Conservation (phyloP, 2,113 vertebrate species). For the Sturnus vulgaris region DNA sequence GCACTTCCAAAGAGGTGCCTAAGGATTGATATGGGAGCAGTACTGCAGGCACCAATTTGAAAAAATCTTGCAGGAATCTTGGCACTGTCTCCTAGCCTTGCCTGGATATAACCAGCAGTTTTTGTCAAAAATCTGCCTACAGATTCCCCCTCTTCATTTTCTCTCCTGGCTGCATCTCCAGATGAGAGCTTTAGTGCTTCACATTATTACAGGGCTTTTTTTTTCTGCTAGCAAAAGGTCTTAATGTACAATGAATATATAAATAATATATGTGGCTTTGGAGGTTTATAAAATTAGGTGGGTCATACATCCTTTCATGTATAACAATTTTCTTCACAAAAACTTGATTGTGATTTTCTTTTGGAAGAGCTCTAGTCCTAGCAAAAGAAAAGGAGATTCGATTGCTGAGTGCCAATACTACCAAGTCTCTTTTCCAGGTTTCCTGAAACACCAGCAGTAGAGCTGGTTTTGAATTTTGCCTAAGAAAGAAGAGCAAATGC, state of each 20-base stretch:
- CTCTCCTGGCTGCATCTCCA: background rate
- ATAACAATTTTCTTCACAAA: background rate
- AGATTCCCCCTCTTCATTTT: constrained; percentile 24
- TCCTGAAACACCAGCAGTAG: background rate
- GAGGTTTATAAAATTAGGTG: background rate
- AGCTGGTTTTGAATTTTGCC: background rate
- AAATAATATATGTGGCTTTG: background rate
- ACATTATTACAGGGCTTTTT: background rate
- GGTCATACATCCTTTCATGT: background rate
- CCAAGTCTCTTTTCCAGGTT: background rate
- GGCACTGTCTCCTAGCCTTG: background rate
- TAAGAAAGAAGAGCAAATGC: background rate
- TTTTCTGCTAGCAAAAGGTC: background rate
- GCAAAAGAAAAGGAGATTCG: background rate
- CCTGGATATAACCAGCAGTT: constrained; percentile 4
- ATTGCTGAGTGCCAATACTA: background rate
- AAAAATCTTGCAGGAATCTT: constrained; percentile 25
- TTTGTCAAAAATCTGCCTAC: constrained; percentile 38
- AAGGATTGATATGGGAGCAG: background rate
- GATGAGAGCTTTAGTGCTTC: background rate
- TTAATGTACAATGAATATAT: background rate
- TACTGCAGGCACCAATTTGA: background rate
- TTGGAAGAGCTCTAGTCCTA: background rate
- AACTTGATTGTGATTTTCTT: background rate
- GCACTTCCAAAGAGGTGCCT: background rate